Base-by-base conservation (phyloP, 1,140 invertebrate species). In the Tenebrio molitor region DNA sequence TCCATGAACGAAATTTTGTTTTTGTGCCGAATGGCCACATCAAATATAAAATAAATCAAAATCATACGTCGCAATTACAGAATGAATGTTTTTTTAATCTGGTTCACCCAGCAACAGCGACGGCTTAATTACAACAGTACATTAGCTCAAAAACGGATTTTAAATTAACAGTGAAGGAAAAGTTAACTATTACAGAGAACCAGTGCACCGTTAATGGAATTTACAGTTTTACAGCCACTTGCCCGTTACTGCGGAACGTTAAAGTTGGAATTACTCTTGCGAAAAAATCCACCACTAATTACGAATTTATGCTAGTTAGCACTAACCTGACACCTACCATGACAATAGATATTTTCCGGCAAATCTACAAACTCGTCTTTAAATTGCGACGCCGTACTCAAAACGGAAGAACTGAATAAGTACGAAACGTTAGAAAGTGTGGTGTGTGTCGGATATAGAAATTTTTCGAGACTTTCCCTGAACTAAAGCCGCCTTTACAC, bases 121-220 rank as follows among this genome's bases (percentile, higher is more conserved):
- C 23, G n/a, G 21, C 29, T 58, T 58, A 58, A 29, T 58, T 14
- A 29, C 50, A 29, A 14, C 14, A 58, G 16, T 50, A 21, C 21
- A 29, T 29, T 58, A 58, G n/a, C 29, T 29, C 2, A n/a, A 14
- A 29, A 58, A 58, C 19, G 10, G 29, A 53, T 21, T n/a, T 21
- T 21, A 53, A 29, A 12, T 29, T 29, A 58, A n/a, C 8, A 5
- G 50, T 58, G 5, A 6, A 25, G 21, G 8, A 25, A 58, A 29
- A 58, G n/a, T 19, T 50, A 19, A 44, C 12, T 50, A 17, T 50
- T 12, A 58, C 21, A 58, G 50, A 29, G 29, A 58, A 58, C 15
- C 23, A 58, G 19, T 58, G 50, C 50, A 58, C n/a, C 50, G n/a
- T 58, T 58, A 58, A 58, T 58, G 50, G 23, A 58, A 58, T 58